Base-by-base conservation (phyloP, 92 coral and sea anemone species). In the Porites cylindrica region DNA sequence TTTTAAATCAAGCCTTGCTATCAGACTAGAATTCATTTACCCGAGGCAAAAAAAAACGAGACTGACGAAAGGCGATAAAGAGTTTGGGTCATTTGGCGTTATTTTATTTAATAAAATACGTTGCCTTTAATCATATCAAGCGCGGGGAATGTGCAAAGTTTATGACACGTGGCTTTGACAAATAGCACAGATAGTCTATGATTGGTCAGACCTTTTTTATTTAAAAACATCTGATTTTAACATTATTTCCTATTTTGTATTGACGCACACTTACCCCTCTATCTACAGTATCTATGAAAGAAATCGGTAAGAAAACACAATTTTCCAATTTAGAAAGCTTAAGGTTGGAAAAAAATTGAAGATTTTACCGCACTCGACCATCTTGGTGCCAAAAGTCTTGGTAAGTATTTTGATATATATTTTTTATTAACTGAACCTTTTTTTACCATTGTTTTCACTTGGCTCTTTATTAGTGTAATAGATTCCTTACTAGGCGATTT, bases 131-230 rank as follows among this genome's bases (percentile, higher is more conserved):
- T 58, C 23, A 24, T 82, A 70, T 82, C 77, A 26, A n/a, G 20
- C 51, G 65, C 18, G 62, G 86, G 86, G 86, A 70, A 70, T 70
- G 54, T 43, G n/a, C 43, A 8, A 19, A 9, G 11, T 17, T 19
- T 56, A 32, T 70, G 59, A 58, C 71, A 70, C 43, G 76, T 70
- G 86, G 69, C 19, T 17, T 18, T 20, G 77, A 82, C 71, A 82
- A 43, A 21, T 4, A 82, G 52, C 58, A 56, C 17, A 70, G 51
- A 82, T 70, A 29, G n/a, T 70, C 19, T 32, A 75, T 52, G 14
- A 75, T 53, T 21, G 23, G 65, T 10, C 63, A 75, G 24, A 75
- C 52, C 52, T 73, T 56, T 10, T 10, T 2, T 56, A 56, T 56
- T 8, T 56, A 56, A 56, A 75, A 75, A 53, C 54, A 75, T 75